phyloP scores from a whole-genome alignment of 2,888 invertebrate species.

The Lasioglossum leucozonium region DNA sequence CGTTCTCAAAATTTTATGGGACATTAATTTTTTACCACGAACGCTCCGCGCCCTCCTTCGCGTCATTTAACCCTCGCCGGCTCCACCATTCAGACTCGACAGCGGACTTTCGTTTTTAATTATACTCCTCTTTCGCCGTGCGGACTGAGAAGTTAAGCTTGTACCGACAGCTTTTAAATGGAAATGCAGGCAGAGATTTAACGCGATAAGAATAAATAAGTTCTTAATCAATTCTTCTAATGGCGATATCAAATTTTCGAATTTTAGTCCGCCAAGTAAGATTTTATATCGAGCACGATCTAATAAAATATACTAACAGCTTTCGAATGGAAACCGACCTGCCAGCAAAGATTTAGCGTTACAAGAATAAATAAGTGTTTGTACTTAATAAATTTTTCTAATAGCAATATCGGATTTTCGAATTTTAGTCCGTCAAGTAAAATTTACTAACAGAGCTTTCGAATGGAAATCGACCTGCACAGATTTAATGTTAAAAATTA shows the following conservation, averaged over 20 bases:
- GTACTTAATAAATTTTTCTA: background rate
- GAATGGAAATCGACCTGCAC: too few relatives aligned
- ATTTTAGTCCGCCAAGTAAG: background rate
- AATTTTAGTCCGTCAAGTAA: background rate
- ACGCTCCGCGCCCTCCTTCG: background rate
- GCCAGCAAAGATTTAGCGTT: too few relatives aligned
- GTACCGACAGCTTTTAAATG: background rate
- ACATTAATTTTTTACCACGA: slow-evolving; percentile 4
- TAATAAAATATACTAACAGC: background rate
- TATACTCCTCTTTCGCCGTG: background rate
- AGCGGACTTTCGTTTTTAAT: background rate
- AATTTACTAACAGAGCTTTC: background rate
- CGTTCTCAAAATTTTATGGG: background rate
- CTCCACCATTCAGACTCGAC: background rate
- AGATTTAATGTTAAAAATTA: too few relatives aligned
- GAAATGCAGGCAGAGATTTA: background rate
- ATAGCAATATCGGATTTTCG: background rate
- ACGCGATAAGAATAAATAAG: background rate
- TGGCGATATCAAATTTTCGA: background rate
- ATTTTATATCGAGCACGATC: background rate
- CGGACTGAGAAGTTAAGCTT: background rate
- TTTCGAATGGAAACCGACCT: too few relatives aligned
- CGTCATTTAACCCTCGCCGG: background rate
- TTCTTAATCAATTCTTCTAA: background rate
- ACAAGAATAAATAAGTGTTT: too few relatives aligned